Evolutionary conservation across 1,140 invertebrate genomes (phyloP), one percentile per base, ranked within the genome.

Genomic region (Copidosoma floridanum): DNA sequence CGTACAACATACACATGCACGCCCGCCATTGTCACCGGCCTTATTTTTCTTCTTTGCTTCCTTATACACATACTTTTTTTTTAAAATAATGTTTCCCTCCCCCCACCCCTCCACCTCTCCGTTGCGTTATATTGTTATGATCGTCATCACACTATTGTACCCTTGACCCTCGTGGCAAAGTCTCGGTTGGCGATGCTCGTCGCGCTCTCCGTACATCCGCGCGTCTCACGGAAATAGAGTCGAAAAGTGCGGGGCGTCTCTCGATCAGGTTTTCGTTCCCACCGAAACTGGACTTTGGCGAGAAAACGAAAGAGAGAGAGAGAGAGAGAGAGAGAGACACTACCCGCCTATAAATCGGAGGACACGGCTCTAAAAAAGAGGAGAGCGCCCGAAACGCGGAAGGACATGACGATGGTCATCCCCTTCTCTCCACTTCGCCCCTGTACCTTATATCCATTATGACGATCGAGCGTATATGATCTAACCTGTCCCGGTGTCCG

Each of bases 221-320:
- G 7, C 29, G 35, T 41, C 26, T 43, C 37, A 32, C 38, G 40
- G 38, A 51, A 58, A 58, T 51, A 51, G 35, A 59, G 46, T 57
- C 55, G 55, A 57, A 57, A 57, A 57, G 55, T 57, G 55, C 55
- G 54, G 3, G 14, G 23, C 23, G 18, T 43, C 7, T 16, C 16
- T 23, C 26, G 38, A 78, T 75, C 77, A 78, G 76, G 77, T 79
- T 79, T 79, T 77, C 68, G 76, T 80, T 80, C 76, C 78, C 78
- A 80, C 76, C 74, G 66, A 54, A 70, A 72, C 65, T 53, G 64
- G 63, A 67, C 67, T 65, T 65, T 51, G 16, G 59, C 29, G 37
- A 26, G 37, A 50, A 55, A 40, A 46, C 61, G 46, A 61, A 55
- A 53, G 61, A 37, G 59, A n/a, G n/a, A n/a, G n/a, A n/a, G n/a